These are phyloP conservation scores for Adelosebastes latens DNA, from an alignment of 2,797 vertebrate genomes.

Conservation along the genomic window DNA sequence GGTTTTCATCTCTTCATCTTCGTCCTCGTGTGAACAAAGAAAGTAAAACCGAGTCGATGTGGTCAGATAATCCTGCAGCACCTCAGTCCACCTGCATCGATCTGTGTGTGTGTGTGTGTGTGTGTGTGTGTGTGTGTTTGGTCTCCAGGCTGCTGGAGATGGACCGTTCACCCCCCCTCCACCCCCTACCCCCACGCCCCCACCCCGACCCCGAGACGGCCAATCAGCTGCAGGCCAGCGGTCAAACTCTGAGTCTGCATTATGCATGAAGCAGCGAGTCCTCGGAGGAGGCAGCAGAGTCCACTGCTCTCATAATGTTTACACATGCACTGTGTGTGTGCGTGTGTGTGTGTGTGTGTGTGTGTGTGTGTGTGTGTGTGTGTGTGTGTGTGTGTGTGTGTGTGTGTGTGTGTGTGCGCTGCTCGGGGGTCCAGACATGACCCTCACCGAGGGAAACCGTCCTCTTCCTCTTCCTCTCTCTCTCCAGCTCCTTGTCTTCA, in stretches of 20 bases:
- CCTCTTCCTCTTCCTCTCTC: neutral
- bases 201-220: slow-evolving; percentile 59
- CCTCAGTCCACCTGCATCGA: slow-evolving; percentile 48
- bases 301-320: slow-evolving; percentile 52
- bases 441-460: slow-evolving; percentile 11
- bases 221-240: slow-evolving; percentile 79
- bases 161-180: slow-evolving; percentile 18
- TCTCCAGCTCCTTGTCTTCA: neutral
- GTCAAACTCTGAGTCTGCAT: slow-evolving; percentile 77
- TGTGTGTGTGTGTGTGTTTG: slow-evolving; percentile 5
- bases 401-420: neutral
- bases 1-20: slow-evolving; percentile 23
- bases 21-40: slow-evolving; percentile 28
- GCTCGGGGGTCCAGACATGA: slow-evolving; percentile 19
- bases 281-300: slow-evolving; percentile 49
- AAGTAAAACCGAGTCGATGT: slow-evolving; percentile 13
- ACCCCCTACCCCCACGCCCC: neutral
- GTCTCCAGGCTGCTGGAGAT: slow-evolving; percentile 43
- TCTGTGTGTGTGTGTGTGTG: slow-evolving; percentile 2
- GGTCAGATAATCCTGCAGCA: slow-evolving; percentile 44
- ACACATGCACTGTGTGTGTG: slow-evolving; percentile 31
- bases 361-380: slow-evolving; percentile 34
- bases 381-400: slow-evolving; percentile 25
- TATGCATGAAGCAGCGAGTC: slow-evolving; percentile 72
- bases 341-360: slow-evolving; percentile 30